Evolutionary conservation across 1,140 invertebrate genomes (phyloP), one percentile per base, ranked within the genome.

Genomic region (Bombus waltoni): DNA sequence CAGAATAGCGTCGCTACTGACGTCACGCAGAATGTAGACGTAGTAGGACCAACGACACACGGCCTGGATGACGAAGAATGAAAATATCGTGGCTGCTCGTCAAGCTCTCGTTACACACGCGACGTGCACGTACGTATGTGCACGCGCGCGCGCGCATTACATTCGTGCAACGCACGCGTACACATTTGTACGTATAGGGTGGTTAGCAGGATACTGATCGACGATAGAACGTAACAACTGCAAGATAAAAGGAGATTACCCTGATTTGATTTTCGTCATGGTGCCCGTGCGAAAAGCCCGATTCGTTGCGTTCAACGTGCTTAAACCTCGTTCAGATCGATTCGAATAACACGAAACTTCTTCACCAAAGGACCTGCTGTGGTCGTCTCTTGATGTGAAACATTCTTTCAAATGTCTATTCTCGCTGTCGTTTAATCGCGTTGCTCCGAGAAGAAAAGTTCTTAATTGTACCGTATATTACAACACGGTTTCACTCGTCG

Each of bases 1-100:
- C 35, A 85, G 80, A 89, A 91, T 92, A 92, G 44, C 82, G 75
- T 75, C 53, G 65, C 44, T 73, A 66, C 66, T 90, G 90, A 91
- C 87, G 87, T 92, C 90, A 89, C 40, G 81, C 38, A 70, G 71
- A 53, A 89, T 35, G 81, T 42, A 70, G 71, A 53, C 88, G 81
- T 79, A 82, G 78, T 79, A 82, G 78, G 70, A 62, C 38, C 65
- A 78, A 77, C 75, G 70, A 73, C 35, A 38, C 42, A 70, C 32
- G 10, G 40, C 15, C n/a, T 57, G 47, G 81, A 77, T 79, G 71
- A 90, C 86, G 70, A 71, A 10, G 47, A 40, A 53, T 76, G 85
- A 89, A 86, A 91, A 89, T 89, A 86, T 80, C 62, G 57, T 47
- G 38, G 32, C 42, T 71, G 40, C 47, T 76, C 78, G 80, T 79